Base-by-base conservation (phyloP, 2,797 vertebrate genomes). In the Eutrigla gurnardus region DNA sequence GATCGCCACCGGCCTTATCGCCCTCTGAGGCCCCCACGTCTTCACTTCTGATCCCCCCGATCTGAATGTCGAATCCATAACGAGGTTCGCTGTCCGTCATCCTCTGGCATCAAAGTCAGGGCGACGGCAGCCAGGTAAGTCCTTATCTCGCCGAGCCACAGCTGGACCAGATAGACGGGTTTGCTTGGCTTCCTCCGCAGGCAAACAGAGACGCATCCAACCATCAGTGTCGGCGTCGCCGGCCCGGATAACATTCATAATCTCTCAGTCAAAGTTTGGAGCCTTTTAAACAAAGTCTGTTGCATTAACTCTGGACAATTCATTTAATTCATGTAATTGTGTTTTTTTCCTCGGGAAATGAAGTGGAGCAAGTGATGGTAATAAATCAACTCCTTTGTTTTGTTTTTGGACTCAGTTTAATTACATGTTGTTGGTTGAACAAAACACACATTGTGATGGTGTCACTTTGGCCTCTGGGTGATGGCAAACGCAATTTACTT, bases 31-130 rank as follows among this genome's bases (percentile, higher is more conserved):
- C 54, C 46, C 25, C 13, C 7, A n/a, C 18, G 5, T 77, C 75
- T 73, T 58, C 63, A 42, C 52, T n/a, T 60, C 61, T 58, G 66
- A 83, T 86, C 74, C 53, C 39, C 49, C 68, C 47, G 80, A 88
- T 89, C 80, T 81, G 70, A 86, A 83, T 83, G 88, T 79, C 67
- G 81, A 66, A 85, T 84, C 82, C 81, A 81, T 82, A 81, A 83
- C 74, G 63, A 52, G 72, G 15, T 80, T 61, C 18, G 18, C 78
- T 63, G 77, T 85, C 77, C 83, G 78, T 90, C 90, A 85, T 69
- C 61, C 42, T 33, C 73, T 75, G 86, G 86, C 70, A 70, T 84
- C 71, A 79, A 25, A 77, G 81, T 68, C 74, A 52, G 74, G 58
- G 52, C 58, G 77, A 78, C 71, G 77, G 63, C 61, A 77, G 73